phyloP scores from a whole-genome alignment of 1,140 invertebrate genomes.

The Araneus ventricosus region DNA sequence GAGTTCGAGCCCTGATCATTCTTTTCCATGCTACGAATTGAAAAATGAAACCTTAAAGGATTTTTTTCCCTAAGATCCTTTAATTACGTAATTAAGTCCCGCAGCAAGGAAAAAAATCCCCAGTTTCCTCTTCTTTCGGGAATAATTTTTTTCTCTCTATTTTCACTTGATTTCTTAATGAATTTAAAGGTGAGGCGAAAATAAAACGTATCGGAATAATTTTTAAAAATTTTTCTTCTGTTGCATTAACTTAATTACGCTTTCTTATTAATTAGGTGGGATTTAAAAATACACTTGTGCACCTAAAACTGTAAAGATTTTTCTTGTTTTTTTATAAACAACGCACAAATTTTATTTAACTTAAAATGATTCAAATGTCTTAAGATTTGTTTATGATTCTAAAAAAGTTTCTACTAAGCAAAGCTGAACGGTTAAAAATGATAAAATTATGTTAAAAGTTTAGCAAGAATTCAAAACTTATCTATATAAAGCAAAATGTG shows the following conservation, averaged over 20 bases:
- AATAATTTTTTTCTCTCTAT: background rate
- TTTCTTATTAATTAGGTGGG: background rate
- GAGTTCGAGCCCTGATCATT: background rate
- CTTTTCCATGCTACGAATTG: background rate
- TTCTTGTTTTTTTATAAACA: background rate
- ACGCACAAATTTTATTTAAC: background rate
- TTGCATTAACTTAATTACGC: background rate
- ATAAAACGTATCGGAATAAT: background rate
- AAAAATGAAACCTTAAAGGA: background rate
- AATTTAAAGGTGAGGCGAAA: background rate
- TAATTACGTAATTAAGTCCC: slow-evolving; percentile 3
- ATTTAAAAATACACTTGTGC: background rate
- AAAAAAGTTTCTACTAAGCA: no score
- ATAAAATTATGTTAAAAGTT: no score
- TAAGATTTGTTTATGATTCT: no score
- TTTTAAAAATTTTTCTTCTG: background rate
- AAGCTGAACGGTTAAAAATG: no score
- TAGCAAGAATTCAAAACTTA: no score
- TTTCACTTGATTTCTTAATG: background rate
- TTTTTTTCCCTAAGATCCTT: background rate
- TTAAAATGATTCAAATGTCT: no score
- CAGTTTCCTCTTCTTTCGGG: background rate
- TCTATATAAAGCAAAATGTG: no score
- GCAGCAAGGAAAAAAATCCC: background rate
- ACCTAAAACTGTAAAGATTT: background rate